A percentile compares a stretch with the other conserved stretches of the same genome.
These are phyloP conservation scores for Mesoclemmys tuberculata DNA, from an alignment of 2,113 vertebrate genomes.

Conservation along the genomic window DNA sequence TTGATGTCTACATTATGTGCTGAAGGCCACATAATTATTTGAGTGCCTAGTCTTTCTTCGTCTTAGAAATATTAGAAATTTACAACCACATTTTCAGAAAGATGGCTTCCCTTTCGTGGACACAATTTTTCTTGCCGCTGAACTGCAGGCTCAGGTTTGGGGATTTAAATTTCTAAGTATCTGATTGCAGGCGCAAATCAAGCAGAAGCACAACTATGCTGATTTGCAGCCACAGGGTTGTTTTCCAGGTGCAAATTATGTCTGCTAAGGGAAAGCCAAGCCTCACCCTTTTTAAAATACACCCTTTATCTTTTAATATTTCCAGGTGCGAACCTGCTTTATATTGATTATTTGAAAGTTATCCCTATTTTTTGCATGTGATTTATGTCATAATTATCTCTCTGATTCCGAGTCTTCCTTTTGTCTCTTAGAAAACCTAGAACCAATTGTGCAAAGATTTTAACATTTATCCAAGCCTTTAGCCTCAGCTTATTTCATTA, in stretches of 20 bases:
- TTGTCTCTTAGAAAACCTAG: slow-evolving; percentile 20
- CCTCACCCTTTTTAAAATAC: neutral
- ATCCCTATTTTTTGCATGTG: neutral
- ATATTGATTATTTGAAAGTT: neutral
- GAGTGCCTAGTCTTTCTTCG: slow-evolving; percentile 2
- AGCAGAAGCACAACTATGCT: neutral
- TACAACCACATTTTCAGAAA: slow-evolving; percentile 32
- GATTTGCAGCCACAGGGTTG: neutral
- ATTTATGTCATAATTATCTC: neutral
- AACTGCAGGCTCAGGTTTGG: neutral
- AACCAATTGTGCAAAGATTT: slow-evolving; percentile 13
- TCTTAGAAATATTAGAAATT: slow-evolving; percentile 27
- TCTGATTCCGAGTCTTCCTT: slow-evolving; percentile 11
- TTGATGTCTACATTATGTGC: neutral
- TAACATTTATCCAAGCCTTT: neutral
- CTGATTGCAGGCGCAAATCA: slow-evolving; percentile 49
- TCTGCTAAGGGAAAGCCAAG: neutral
- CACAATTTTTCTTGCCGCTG: neutral
- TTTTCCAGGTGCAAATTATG: neutral
- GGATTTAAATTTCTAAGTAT: slow-evolving; percentile 32
- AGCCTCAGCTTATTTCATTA: slow-evolving; percentile 18
- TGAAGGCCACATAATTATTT: neutral
- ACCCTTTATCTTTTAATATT: neutral
- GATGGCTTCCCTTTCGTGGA: slow-evolving; percentile 6
- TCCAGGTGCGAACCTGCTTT: neutral